These are phyloP conservation scores for Thalassaphorura encarpata DNA, from an alignment of 1,140 invertebrate genomes.

Conservation along the genomic window DNA sequence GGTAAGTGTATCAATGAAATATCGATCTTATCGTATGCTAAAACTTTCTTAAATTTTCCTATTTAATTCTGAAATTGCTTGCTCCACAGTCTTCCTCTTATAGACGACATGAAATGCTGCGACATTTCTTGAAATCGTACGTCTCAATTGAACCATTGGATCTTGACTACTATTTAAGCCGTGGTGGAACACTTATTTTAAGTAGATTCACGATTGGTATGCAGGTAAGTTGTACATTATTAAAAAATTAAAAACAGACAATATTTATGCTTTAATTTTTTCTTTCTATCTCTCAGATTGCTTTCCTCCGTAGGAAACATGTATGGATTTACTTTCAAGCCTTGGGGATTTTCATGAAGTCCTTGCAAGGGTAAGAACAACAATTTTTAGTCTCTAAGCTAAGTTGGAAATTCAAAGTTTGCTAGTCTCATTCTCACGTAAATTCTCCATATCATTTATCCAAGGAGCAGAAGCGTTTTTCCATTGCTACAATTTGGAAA, in stretches of 20 bases:
- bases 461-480: no score
- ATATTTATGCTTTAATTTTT: not conserved
- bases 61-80: no score
- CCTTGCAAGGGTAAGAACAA: not conserved
- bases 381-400: not conserved
- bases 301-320: conserved; percentile 4
- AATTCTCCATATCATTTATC: no score
- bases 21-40: no score
- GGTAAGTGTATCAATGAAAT: no score
- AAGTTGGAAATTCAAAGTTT: no score
- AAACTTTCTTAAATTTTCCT: no score
- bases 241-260: not conserved
- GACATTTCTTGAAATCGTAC: conserved; percentile 12
- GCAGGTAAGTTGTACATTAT: conserved; percentile 4
- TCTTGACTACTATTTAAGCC: conserved; percentile 9
- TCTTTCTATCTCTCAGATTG: conserved; percentile 2
- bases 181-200: conserved; percentile 15
- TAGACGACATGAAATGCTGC: conserved; percentile 4
- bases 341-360: conserved; percentile 13
- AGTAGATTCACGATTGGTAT: conserved; percentile 15
- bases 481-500: no score
- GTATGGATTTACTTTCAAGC: conserved; percentile 14
- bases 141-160: conserved; percentile 12
- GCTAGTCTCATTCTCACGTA: no score
- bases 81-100: conserved; percentile 5